A percentile compares a stretch with the other conserved stretches of the same genome.
Evolutionary conservation across 2,113 vertebrate species (phyloP).

Genomic region (Ochotona curzoniae): DNA sequence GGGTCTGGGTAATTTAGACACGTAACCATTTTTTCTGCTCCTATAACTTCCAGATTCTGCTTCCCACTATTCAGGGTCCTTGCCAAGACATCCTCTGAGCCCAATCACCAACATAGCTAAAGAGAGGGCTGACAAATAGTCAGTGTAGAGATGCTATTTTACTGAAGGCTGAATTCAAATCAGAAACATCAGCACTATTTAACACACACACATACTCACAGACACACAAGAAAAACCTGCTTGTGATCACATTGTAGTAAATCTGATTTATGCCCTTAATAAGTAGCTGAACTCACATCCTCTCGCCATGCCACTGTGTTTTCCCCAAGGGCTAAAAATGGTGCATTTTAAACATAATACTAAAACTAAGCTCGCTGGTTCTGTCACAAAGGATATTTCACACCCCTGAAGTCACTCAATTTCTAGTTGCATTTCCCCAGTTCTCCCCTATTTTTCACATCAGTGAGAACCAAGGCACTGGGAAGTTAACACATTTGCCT

Average conservation of each 20-base stretch:
- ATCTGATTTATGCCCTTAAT: slow-evolving; percentile 4
- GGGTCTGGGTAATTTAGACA: neutral
- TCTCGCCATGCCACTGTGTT: neutral
- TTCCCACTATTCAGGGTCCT: neutral
- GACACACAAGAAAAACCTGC: neutral
- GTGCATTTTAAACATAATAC: slow-evolving; percentile 1
- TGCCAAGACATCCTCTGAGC: neutral
- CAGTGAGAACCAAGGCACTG: neutral
- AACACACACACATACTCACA: neutral
- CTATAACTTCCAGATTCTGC: neutral
- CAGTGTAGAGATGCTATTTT: neutral
- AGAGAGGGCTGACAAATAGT: neutral
- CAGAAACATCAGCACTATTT: neutral
- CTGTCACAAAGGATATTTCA: neutral
- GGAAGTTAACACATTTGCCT: neutral
- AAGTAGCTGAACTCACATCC: neutral
- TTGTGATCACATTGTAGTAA: neutral
- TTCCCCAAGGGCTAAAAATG: neutral
- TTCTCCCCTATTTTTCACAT: neutral
- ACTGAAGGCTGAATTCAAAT: slow-evolving; percentile 30
- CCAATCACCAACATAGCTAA: slow-evolving; percentile 25
- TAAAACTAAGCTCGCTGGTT: neutral
- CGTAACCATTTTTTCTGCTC: neutral
- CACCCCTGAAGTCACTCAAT: neutral
- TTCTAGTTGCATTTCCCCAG: neutral